Evolutionary conservation across 2,113 vertebrate species (phyloP).

Genomic region (Carollia perspicillata): DNA sequence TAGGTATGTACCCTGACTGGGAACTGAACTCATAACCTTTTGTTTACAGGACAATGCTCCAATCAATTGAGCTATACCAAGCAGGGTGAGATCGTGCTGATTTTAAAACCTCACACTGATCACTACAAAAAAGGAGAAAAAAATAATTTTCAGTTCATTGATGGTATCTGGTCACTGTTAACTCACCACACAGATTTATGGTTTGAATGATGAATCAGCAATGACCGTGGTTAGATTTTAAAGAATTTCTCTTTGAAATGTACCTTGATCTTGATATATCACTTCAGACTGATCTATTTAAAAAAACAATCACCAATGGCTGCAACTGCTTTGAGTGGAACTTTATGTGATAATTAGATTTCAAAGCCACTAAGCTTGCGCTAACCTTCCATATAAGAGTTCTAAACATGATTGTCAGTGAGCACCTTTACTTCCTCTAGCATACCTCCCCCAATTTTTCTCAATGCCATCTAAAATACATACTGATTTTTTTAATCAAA

Average conservation of each 20-base stretch:
- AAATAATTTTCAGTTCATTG: neutral
- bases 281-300: conserved; percentile 71
- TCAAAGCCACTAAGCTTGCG: conserved; percentile 77
- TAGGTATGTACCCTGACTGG: too few relatives aligned
- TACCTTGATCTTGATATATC: conserved; percentile 81
- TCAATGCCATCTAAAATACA: neutral
- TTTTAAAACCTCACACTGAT: neutral
- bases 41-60: too few relatives aligned
- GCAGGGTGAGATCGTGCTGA: neutral
- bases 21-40: too few relatives aligned
- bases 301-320: conserved; percentile 67
- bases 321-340: conserved; percentile 70
- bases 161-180: conserved; percentile 28
- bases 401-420: conserved; percentile 70
- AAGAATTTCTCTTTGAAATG: conserved; percentile 80
- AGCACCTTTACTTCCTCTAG: conserved; percentile 63
- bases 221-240: conserved; percentile 68
- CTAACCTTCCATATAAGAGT: conserved; percentile 74
- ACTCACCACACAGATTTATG: conserved; percentile 42
- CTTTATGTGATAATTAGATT: conserved; percentile 82
- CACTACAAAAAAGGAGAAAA: neutral
- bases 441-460: neutral
- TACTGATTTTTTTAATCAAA: neutral
- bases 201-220: conserved; percentile 78
- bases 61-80: too few relatives aligned